Evolutionary conservation across 2,113 vertebrate genomes (phyloP), one percentile per base, ranked within the genome.

Genomic region (Sinosuthora webbiana): DNA sequence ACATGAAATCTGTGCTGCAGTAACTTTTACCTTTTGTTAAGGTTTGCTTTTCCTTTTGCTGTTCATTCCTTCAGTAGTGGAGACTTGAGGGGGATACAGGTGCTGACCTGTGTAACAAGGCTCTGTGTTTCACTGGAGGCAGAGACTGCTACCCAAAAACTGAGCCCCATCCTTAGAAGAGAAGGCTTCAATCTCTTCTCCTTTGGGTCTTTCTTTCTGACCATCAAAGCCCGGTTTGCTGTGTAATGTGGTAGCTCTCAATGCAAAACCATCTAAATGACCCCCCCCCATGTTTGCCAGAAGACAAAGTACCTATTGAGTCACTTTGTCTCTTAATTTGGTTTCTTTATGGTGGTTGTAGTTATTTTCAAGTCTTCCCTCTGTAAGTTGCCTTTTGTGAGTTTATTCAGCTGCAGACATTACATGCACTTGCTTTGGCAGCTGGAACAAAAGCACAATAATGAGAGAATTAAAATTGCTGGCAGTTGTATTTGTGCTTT

Each of bases 381-480:
- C 6, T 20, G 27, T 74, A 50, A 80, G 42, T 41, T 95, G 78
- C 42, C 42, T 80, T 80, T 59, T 2, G 1, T 62, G 85, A 63
- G 25, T 93, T 88, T 74, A 33, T 85, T 90, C 67, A 86, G 71
- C 82, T 64, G 41, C 56, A 91, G 63, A 70, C 1, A 1, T 86
- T 76, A n/a, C 42, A 64, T 41, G 52, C 50, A 44, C 33, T 45
- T 1, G 0, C 73, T 90, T 65, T 81, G 60, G 63, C 75, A 91
- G 63, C 39, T 93, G 44, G 47, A 81, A 83, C 68, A 94, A 88
- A 70, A 82, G 60, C 69, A 81, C 60, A 93, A 73, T 93, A 87
- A 67, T 39, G 35, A 24, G 60, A 90, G 77, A 89, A 91, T 87
- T 73, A 90, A 85, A 93, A 87, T 52, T 69, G 53, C 68, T 89